phyloP scores from a whole-genome alignment of 2,888 invertebrate species.

The Drosophila longiperda region DNA sequence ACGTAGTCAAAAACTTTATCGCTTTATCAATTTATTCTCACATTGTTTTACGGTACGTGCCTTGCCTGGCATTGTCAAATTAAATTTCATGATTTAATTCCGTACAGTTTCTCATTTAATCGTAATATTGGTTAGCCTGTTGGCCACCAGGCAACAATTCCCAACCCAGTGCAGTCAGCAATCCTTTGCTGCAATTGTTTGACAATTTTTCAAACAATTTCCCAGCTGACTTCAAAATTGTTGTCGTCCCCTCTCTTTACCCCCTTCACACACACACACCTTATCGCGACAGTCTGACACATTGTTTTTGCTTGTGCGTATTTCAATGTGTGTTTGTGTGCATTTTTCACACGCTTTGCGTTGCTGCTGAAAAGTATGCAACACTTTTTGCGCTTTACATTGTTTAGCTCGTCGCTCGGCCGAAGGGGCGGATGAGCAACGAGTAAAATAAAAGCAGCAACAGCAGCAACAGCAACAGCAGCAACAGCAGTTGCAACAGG shows the following conservation, averaged over 20 bases:
- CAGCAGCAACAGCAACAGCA: slow-evolving; percentile 12
- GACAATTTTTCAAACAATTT: slow-evolving; percentile 79
- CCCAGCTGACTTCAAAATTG: slow-evolving; percentile 63
- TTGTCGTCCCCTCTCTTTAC: not conserved
- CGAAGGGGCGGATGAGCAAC: slow-evolving; percentile 58
- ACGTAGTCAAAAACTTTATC: slow-evolving; percentile 57
- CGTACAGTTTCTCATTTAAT: slow-evolving; percentile 38
- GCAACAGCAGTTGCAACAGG: slow-evolving; percentile 14
- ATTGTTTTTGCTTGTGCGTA: slow-evolving; percentile 25
- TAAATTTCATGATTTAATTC: slow-evolving; percentile 56
- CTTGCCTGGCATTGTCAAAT: slow-evolving; percentile 53
- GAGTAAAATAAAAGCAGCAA: slow-evolving; percentile 12
- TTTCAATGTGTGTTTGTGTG: slow-evolving; percentile 43
- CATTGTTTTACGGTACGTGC: slow-evolving; percentile 24
- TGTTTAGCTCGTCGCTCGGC: slow-evolving; percentile 56
- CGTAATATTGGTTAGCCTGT: slow-evolving; percentile 25
- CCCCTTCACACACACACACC: not conserved
- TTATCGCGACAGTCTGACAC: slow-evolving; percentile 23
- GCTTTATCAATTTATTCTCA: slow-evolving; percentile 27
- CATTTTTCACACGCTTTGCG: slow-evolving; percentile 71
- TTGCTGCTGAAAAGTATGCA: slow-evolving; percentile 76
- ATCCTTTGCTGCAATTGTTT: slow-evolving; percentile 69
- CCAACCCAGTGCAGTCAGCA: slow-evolving; percentile 2
- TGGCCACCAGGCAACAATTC: slow-evolving; percentile 25
- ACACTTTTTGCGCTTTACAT: slow-evolving; percentile 65